phyloP scores from a whole-genome alignment of 1,140 invertebrate genomes.

The Leptinotarsa defecta region DNA sequence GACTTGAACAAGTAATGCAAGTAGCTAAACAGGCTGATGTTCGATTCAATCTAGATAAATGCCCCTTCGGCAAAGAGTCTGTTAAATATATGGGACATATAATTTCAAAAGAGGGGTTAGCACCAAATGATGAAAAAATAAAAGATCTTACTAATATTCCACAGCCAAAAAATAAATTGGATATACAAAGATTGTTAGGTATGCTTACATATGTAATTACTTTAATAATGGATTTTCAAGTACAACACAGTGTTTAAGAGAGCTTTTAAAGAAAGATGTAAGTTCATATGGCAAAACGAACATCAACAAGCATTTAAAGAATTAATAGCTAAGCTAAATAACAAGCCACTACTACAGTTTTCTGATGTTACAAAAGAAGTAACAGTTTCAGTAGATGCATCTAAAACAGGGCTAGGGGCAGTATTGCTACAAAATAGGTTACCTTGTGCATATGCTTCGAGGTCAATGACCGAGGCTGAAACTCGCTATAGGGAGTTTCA shows the following conservation, averaged over 20 bases:
- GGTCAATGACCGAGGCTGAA: constrained; percentile 52
- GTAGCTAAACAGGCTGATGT: no score
- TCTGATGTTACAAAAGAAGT: constrained; percentile 31
- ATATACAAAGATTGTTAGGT: constrained; percentile 49
- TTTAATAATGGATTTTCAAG: constrained; percentile 38
- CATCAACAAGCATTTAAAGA: constrained; percentile 44
- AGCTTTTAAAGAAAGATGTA: constrained; percentile 49
- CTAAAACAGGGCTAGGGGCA: constrained; percentile 51
- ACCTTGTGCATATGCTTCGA: constrained; percentile 52
- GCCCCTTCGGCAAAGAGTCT: no score
- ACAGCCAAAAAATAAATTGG: constrained; percentile 35
- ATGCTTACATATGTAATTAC: constrained; percentile 40
- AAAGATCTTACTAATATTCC: no score
- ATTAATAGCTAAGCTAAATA: constrained; percentile 46
- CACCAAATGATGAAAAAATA: no score
- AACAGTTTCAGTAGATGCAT: constrained; percentile 48
- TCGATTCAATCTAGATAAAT: no score
- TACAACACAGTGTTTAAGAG: constrained; percentile 35
- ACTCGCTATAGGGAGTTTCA: constrained; percentile 36
- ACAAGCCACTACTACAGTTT: constrained; percentile 45
- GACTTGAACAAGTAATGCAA: no score
- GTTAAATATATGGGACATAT: no score
- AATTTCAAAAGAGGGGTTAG: no score
- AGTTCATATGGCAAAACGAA: constrained; percentile 52
- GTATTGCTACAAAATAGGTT: constrained; percentile 49